These are phyloP conservation scores for Troides helena DNA, from an alignment of 2,888 invertebrate species.

Conservation along the genomic window DNA sequence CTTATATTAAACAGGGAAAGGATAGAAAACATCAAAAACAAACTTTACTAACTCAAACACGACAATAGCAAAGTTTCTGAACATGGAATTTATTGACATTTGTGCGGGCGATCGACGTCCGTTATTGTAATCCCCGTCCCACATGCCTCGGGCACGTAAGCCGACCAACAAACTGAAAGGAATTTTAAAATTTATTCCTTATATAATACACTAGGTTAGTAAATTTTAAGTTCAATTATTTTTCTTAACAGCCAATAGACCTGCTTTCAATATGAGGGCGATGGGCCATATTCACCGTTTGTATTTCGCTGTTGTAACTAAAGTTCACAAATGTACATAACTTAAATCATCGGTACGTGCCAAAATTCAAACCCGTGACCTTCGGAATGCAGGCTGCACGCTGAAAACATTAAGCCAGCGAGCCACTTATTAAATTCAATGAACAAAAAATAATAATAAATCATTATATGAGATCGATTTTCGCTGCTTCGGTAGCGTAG, in stretches of 20 bases:
- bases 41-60: constrained; percentile 27
- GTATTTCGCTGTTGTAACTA: no score
- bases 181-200: constrained; percentile 11
- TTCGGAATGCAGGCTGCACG: no score
- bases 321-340: no score
- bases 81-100: constrained; percentile 30
- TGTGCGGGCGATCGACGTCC: constrained; percentile 14
- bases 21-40: constrained; percentile 28
- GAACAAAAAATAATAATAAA: no score
- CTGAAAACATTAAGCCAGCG: no score
- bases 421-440: no score
- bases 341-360: no score
- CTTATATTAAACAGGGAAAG: constrained; percentile 12
- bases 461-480: no score
- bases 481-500: no score
- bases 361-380: no score
- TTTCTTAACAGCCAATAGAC: neutral
- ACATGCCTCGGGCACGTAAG: constrained; percentile 25
- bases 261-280: no score
- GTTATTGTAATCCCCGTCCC: constrained; percentile 27
- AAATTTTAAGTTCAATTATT: neutral
- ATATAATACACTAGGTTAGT: neutral
- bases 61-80: constrained; percentile 23
- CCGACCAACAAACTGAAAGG: neutral
- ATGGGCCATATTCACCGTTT: no score